Base-by-base conservation (phyloP, 2,888 invertebrate species). In the Acanthopleura granulata region DNA sequence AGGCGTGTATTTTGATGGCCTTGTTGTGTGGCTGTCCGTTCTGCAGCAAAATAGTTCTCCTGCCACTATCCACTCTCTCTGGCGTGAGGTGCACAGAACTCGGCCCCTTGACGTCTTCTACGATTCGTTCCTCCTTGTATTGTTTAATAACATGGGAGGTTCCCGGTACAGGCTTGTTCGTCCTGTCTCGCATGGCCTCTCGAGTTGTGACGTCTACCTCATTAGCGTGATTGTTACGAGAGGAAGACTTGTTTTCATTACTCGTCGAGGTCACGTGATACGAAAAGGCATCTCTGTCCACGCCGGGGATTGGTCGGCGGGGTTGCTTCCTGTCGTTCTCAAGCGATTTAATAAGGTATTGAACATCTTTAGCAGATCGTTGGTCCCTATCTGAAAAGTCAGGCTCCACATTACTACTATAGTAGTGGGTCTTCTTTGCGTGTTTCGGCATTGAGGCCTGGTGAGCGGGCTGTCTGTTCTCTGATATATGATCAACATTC, bases 171-270 rank as follows among this genome's bases (percentile, higher is more conserved):
- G 22, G 22, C 22, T 22, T 49, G 22, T 71, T 40, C 25, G 14
- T 18, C 25, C 50, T 29, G 50, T 71, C 71, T 49, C 71, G 40
- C 71, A 71, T 71, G 49, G 71, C 71, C 49, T 71, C 71, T 71
- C 71, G 40, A 6, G 71, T 49, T 40, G 71, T 71, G 49, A 71
- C 71, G 27, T 71, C 71, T n/a, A 49, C 71, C 27, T 71, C 71
- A 71, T 49, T 49, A 66, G 25, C 22, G 29, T 27, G 66, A 66
- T 66, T 66, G 66, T 66, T 66, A 57, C 57, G 57, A 69, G 69
- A 69, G 3, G 22, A 18, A 18, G 30, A 30, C 30, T 69, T 25
- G 71, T 49, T 49, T 49, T 40, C 40, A 71, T 71, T 71, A 49
- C 50, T 40, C n/a, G 71, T 9, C n/a, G 71, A 71, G 18, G 50